Conservation (phyloP, 1,140 invertebrate genomes). For the Agrilus planipennis region DNA sequence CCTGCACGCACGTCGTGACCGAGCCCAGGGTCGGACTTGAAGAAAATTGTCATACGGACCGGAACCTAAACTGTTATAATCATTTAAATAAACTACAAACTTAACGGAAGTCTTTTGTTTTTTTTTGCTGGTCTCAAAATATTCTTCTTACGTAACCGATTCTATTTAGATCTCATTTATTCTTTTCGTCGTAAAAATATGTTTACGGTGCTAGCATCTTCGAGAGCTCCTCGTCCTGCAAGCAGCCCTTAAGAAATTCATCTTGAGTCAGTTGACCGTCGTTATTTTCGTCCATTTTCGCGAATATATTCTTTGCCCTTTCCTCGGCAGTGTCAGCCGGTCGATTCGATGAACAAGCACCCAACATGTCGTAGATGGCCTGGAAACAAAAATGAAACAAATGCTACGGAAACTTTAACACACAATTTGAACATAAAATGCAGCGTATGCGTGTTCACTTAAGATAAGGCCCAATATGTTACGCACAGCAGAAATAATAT, state of each 20-base stretch:
- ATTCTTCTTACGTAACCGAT: too few relatives aligned
- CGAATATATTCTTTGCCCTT: conserved; percentile 95
- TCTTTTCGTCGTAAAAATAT: too few relatives aligned
- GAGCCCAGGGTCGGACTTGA: too few relatives aligned
- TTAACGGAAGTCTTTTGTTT: too few relatives aligned
- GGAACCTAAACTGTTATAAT: too few relatives aligned
- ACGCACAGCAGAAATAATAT: too few relatives aligned
- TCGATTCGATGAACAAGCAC: conserved; percentile 85
- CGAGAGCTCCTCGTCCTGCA: conserved; percentile 93
- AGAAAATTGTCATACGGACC: too few relatives aligned
- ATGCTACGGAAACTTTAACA: background rate
- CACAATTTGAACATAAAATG: background rate
- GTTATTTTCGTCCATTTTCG: conserved; percentile 98
- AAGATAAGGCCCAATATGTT: too few relatives aligned
- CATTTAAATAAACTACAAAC: too few relatives aligned
- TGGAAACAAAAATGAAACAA: conserved; percentile 39
- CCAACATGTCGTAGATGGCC: conserved; percentile 99
- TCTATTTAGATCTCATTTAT: too few relatives aligned
- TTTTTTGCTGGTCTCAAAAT: too few relatives aligned
- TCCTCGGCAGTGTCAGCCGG: conserved; percentile 90
- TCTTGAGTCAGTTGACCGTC: conserved; percentile 96
- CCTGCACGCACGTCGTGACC: too few relatives aligned
- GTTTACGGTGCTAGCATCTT: conserved; percentile 87
- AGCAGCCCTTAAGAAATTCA: conserved; percentile 97
- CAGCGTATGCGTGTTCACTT: background rate